phyloP scores from a whole-genome alignment of 2,888 invertebrate species.

The Cataglyphis livida region DNA sequence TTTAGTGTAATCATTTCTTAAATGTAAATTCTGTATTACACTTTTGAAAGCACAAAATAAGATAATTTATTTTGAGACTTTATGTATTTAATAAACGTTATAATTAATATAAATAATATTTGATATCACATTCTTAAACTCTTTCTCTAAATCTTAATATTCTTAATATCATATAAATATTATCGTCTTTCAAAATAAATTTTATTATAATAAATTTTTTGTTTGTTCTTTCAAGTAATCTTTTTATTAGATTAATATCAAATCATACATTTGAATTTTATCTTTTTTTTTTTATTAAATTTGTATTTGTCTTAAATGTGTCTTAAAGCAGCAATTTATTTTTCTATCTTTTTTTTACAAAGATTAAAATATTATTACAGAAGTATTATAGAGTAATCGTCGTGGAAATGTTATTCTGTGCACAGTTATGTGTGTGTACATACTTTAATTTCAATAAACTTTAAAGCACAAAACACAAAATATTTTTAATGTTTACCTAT shows the following conservation, averaged over 20 bases:
- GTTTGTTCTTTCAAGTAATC: conserved; percentile 1
- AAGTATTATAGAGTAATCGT: neutral
- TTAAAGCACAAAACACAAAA: neutral
- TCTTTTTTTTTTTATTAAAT: conserved; percentile 24
- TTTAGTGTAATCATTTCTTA: neutral
- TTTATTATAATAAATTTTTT: conserved; percentile 9
- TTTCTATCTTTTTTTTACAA: neutral
- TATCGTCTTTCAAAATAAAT: neutral
- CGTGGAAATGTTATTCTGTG: neutral
- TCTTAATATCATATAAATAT: conserved; percentile 2
- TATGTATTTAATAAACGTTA: neutral
- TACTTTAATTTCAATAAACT: conserved; percentile 5
- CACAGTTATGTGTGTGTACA: neutral
- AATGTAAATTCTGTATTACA: conserved; percentile 4
- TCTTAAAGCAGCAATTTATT: neutral
- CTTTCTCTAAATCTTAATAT: neutral
- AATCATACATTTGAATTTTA: neutral
- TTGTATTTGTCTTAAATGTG: neutral
- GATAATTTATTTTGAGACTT: neutral
- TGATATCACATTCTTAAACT: conserved; percentile 11
- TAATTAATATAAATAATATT: conserved; percentile 14
- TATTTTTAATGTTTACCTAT: neutral
- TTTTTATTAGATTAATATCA: neutral
- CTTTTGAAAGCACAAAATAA: neutral
- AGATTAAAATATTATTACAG: conserved; percentile 12